A percentile compares a stretch with the other conserved stretches of the same genome.
Conservation (phyloP, 2,888 invertebrate species). For the Ectemnius cavifrons region DNA sequence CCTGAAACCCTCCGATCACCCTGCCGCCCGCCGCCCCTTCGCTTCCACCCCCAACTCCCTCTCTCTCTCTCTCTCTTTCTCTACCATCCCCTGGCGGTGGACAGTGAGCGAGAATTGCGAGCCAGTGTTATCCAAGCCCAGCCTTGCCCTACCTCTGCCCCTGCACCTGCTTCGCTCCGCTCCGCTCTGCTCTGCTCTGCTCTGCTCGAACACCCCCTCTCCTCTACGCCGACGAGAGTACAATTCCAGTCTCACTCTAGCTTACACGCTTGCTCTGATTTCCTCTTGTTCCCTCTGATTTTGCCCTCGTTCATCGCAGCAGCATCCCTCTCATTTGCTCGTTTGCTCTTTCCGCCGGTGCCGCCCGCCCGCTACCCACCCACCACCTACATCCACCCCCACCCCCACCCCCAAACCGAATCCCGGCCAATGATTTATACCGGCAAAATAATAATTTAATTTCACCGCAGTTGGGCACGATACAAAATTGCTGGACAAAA, state of each 20-base stretch:
- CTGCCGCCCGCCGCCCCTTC: not conserved
- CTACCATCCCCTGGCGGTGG: not conserved
- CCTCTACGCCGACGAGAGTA: not conserved
- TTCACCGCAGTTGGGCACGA: constrained; percentile 76
- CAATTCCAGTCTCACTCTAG: constrained; percentile 31
- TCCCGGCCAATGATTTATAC: constrained; percentile 73
- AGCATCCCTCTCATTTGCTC: constrained; percentile 13
- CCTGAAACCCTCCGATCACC: not conserved
- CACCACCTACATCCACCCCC: constrained; percentile 11
- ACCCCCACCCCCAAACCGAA: constrained; percentile 20
- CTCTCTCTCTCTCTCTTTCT: constrained; percentile 26
- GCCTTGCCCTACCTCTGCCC: not conserved
- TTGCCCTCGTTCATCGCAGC: not conserved
- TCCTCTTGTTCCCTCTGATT: constrained; percentile 5
- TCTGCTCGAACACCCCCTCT: not conserved
- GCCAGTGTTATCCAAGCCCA: too few relatives aligned
- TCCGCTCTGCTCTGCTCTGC: not conserved
- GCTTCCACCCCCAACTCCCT: constrained; percentile 36
- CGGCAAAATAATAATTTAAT: constrained; percentile 78
- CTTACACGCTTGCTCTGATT: constrained; percentile 9
- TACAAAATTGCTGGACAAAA: constrained; percentile 77
- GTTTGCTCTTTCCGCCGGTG: constrained; percentile 33
- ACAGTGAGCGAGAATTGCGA: too few relatives aligned
- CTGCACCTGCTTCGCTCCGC: not conserved
- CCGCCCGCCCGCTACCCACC: constrained; percentile 20